phyloP scores from a whole-genome alignment of 2,113 vertebrate species.

The Todiramphus chloris region DNA sequence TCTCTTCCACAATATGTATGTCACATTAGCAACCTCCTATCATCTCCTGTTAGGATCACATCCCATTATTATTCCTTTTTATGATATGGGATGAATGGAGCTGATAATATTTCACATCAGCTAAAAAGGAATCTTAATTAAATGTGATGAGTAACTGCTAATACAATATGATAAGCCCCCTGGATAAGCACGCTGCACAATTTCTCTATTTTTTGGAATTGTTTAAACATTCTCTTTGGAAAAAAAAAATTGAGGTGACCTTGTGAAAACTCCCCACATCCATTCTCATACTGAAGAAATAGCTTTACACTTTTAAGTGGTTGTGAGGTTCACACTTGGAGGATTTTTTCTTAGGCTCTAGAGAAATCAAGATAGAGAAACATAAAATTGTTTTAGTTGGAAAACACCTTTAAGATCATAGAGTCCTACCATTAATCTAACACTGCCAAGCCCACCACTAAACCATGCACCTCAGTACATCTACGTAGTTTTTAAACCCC shows the following conservation, averaged over 20 bases:
- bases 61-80: background rate
- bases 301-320: background rate
- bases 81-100: background rate
- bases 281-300: background rate
- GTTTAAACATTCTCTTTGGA: background rate
- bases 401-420: no score
- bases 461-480: no score
- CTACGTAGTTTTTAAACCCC: no score
- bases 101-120: slow-evolving; percentile 16
- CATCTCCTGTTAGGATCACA: slow-evolving; percentile 25
- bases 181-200: background rate
- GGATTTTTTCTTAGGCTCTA: background rate
- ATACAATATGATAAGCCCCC: slow-evolving; percentile 36
- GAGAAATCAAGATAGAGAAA: background rate
- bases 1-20: background rate
- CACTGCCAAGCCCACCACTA: no score
- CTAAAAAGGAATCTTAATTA: slow-evolving; percentile 49
- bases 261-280: background rate
- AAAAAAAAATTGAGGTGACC: background rate
- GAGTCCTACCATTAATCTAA: no score
- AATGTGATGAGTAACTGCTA: slow-evolving; percentile 49
- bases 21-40: slow-evolving; percentile 5
- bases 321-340: background rate
- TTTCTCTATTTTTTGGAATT: background rate
- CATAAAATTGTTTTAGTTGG: background rate